Conservation (phyloP, 2,888 invertebrate species). For the Pyrrhia umbra region DNA sequence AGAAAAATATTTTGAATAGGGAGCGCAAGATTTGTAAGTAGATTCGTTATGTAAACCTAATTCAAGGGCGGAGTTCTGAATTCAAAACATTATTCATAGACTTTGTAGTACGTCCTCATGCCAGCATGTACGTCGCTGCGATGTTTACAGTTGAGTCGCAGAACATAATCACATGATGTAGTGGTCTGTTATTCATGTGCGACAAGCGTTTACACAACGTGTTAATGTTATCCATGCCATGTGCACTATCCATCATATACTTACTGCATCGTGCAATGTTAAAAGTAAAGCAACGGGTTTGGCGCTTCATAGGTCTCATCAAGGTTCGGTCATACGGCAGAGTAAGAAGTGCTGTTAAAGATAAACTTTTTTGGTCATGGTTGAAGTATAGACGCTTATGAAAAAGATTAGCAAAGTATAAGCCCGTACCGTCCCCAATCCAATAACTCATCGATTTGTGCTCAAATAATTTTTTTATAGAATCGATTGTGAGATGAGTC, state of each 20-base stretch:
- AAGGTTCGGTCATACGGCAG: too few species aligned
- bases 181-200: constrained; percentile 28
- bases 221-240: constrained; percentile 58
- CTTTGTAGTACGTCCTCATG: constrained; percentile 1
- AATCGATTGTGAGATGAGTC: not conserved
- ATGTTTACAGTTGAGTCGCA: constrained; percentile 49
- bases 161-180: constrained; percentile 54
- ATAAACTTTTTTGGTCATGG: too few species aligned
- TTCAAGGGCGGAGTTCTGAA: constrained; percentile 18
- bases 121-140: constrained; percentile 9
- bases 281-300: constrained; percentile 3
- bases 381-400: too few species aligned
- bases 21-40: not conserved
- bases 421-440: too few species aligned
- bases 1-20: constrained; percentile 11
- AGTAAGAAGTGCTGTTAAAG: too few species aligned
- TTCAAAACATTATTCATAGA: constrained; percentile 37
- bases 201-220: constrained; percentile 48
- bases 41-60: constrained; percentile 6
- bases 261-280: constrained; percentile 16
- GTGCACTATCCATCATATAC: constrained; percentile 55
- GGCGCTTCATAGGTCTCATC: too few species aligned
- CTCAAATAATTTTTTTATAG: not conserved
- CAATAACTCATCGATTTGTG: too few species aligned
- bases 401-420: too few species aligned